Conservation (phyloP, 2,113 vertebrate species). For the Tonatia bakeri region DNA sequence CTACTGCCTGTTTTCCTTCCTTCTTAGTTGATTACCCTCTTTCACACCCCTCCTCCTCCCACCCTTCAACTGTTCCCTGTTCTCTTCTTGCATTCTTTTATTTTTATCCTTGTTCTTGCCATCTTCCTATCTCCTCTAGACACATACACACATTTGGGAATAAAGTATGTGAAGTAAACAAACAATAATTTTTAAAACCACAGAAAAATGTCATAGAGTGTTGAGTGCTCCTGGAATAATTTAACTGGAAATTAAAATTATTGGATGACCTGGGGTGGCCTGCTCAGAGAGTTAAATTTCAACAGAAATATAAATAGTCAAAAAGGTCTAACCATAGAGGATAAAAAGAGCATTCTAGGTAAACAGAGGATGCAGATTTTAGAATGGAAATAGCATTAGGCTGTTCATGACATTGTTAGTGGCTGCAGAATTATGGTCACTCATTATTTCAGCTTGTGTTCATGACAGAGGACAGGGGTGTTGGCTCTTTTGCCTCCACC, state of each 20-base stretch:
- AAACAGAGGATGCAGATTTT: background rate
- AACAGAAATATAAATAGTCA: background rate
- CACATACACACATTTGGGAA: background rate
- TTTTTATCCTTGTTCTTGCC: background rate
- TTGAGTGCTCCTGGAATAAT: background rate
- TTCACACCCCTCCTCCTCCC: background rate
- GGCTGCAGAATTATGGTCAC: background rate
- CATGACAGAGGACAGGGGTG: background rate
- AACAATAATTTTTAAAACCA: background rate
- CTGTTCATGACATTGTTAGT: background rate
- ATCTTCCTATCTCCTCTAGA: background rate
- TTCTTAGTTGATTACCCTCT: background rate
- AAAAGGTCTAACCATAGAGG: background rate
- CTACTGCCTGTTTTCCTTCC: background rate
- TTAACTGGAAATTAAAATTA: background rate
- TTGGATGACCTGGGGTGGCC: background rate
- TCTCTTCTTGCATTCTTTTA: background rate
- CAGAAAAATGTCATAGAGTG: background rate
- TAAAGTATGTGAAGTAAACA: background rate
- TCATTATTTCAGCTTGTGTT: background rate
- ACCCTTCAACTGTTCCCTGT: background rate
- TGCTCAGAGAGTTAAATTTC: background rate
- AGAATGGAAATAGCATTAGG: background rate
- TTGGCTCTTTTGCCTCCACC: background rate
- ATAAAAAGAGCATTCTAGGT: background rate